Evolutionary conservation across 23 tunicate species (phyloP).

Genomic region (Halocynthia roretzi): DNA sequence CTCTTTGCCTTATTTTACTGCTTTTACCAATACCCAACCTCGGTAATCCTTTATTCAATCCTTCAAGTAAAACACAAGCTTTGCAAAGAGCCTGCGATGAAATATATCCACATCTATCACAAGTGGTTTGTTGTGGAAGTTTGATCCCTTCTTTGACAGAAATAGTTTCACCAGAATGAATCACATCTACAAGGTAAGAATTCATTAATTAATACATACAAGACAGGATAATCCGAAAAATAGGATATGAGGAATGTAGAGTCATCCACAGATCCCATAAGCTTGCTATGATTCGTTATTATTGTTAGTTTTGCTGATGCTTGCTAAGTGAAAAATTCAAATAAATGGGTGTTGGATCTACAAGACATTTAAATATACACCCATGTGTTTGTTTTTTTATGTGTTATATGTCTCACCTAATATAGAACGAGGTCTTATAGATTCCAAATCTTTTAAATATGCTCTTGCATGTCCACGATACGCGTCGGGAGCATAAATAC

Average conservation of each 20-base stretch:
- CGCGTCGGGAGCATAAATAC: constrained; percentile 95
- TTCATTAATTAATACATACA: background rate
- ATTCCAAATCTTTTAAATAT: constrained; percentile 83
- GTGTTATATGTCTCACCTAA: constrained; percentile 21
- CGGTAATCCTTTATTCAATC: constrained; percentile 87
- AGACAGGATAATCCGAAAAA: background rate
- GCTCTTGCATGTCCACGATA: constrained; percentile 94
- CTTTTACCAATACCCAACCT: constrained; percentile 92
- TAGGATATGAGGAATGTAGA: background rate
- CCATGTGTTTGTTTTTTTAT: too few relatives aligned
- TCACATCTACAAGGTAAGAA: constrained; percentile 36
- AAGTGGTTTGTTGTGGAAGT: constrained; percentile 62
- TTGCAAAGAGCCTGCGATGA: constrained; percentile 94
- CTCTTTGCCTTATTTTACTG: constrained; percentile 62
- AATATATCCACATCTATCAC: constrained; percentile 85
- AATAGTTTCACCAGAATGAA: constrained; percentile 91
- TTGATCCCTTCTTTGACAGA: constrained; percentile 76
- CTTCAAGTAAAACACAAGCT: constrained; percentile 93
- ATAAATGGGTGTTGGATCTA: too few relatives aligned
- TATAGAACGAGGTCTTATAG: constrained; percentile 84
- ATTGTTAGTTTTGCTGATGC: background rate
- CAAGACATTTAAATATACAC: background rate
- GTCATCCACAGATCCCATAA: background rate
- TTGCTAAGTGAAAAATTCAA: too few relatives aligned
- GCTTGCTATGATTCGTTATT: background rate